Conservation (phyloP, 2,888 invertebrate genomes). For the Hypselothyrea guttata region DNA sequence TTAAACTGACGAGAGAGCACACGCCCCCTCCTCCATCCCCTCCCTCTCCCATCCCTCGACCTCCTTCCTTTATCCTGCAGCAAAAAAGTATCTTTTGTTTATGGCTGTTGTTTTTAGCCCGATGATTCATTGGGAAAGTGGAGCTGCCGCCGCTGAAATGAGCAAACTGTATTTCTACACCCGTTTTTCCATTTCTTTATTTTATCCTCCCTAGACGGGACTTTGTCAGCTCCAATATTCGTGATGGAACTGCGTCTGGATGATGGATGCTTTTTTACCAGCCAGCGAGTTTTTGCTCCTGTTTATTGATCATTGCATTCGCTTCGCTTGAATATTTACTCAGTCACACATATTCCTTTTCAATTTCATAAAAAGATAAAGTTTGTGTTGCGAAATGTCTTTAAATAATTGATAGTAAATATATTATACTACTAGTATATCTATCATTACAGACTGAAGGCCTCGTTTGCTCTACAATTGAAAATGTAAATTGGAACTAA, state of each 20-base stretch:
- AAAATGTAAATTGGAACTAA: neutral
- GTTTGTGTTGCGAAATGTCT: no score
- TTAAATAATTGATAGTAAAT: no score
- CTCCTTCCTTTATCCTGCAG: neutral
- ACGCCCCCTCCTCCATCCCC: slow-evolving; percentile 20
- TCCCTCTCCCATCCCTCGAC: neutral
- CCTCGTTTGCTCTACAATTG: no score
- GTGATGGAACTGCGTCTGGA: no score
- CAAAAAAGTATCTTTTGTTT: slow-evolving; percentile 5
- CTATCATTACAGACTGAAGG: no score
- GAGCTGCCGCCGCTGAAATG: slow-evolving; percentile 55
- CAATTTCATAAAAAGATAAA: no score
- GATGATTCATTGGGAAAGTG: slow-evolving; percentile 73
- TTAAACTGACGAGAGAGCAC: slow-evolving; percentile 80
- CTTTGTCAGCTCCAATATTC: no score
- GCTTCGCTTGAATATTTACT: no score
- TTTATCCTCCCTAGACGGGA: neutral
- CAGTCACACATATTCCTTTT: no score
- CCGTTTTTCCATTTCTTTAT: slow-evolving; percentile 23
- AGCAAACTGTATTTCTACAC: slow-evolving; percentile 42
- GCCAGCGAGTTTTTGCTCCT: neutral
- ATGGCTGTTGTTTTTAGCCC: slow-evolving; percentile 40
- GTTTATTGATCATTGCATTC: neutral
- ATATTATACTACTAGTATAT: no score
- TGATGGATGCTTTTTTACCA: neutral